phyloP scores from a whole-genome alignment of 2,888 invertebrate genomes.

The Eretmocerus hayati region DNA sequence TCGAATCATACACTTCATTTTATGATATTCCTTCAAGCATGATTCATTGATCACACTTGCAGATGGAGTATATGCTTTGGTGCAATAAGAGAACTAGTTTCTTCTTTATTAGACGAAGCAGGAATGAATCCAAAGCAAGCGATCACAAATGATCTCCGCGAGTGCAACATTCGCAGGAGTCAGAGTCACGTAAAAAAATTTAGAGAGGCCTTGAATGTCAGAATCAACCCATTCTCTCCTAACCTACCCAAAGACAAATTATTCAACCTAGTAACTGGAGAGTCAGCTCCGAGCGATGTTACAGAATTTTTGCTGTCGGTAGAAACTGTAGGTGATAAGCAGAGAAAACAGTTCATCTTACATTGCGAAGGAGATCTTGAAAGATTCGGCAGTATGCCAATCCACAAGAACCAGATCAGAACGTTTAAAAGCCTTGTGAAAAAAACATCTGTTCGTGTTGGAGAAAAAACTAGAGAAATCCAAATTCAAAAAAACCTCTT shows the following conservation, averaged over 20 bases:
- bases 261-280: neutral
- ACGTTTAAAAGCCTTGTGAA: no score
- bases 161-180: neutral
- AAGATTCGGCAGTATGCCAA: neutral
- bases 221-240: neutral
- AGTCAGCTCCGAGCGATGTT: neutral
- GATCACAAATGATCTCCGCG: neutral
- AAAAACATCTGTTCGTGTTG: no score
- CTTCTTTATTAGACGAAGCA: neutral
- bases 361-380: neutral
- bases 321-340: neutral
- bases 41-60: no score
- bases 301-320: neutral
- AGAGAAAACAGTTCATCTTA: neutral
- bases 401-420: no score
- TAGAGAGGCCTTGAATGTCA: neutral
- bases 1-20: constrained; percentile 9
- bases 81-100: neutral
- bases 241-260: neutral
- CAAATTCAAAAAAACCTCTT: no score
- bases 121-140: neutral
- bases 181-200: neutral
- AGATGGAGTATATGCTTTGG: no score
- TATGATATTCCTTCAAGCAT: no score
- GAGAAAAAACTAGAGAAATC: no score